Percentiles rank a stretch among this genome's conserved stretches.
phyloP scores from a whole-genome alignment of 2,113 vertebrate genomes.

The Cyphomyrus discorhynchus region DNA sequence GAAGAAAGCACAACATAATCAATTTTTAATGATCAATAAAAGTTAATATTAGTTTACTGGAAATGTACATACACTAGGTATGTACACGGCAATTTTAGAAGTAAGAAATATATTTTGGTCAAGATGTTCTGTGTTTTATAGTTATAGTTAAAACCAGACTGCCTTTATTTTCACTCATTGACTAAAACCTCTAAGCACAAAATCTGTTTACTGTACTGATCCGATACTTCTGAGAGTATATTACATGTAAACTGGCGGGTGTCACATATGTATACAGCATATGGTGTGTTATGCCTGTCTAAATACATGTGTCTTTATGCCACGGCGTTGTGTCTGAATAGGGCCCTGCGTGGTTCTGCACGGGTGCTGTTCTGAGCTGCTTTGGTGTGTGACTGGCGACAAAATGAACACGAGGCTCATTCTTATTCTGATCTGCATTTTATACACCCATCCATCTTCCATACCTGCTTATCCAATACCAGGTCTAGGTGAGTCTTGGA shows the following conservation, averaged over 20 bases:
- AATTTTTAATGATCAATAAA: neutral
- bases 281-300: neutral
- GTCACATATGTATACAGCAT: neutral
- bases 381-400: neutral
- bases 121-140: neutral
- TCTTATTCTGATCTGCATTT: neutral
- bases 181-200: conserved; percentile 4
- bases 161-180: neutral
- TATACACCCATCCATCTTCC: neutral
- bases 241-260: conserved; percentile 14
- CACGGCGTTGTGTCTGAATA: neutral
- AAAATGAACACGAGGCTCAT: neutral
- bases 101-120: neutral
- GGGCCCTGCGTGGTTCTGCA: neutral
- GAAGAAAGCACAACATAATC: neutral
- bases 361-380: neutral
- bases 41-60: neutral
- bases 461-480: neutral
- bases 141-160: neutral
- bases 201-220: neutral
- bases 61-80: neutral
- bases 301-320: conserved; percentile 15
- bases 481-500: neutral
- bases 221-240: neutral
- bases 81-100: neutral